Evolutionary conservation across 2,888 invertebrate species (phyloP).

Genomic region (Heliconius charithonia): DNA sequence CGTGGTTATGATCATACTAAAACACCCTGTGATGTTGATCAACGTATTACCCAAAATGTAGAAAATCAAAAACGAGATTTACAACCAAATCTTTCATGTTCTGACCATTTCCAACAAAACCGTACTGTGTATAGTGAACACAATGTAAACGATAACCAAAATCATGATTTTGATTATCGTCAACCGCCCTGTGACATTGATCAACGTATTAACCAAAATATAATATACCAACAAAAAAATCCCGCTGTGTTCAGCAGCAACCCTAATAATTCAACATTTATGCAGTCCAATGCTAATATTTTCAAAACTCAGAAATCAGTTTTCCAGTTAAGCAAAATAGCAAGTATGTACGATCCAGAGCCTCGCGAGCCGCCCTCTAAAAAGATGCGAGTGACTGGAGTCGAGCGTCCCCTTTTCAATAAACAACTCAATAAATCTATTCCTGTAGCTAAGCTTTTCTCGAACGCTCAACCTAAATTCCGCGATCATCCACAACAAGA

Average conservation of each 20-base stretch:
- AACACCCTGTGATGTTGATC: background rate
- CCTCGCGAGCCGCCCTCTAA: background rate
- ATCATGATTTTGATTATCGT: constrained; percentile 3
- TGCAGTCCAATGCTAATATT: constrained; percentile 22
- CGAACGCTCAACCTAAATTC: background rate
- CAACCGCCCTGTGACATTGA: background rate
- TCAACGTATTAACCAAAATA: constrained; percentile 2
- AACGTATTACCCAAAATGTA: background rate
- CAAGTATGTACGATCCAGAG: background rate
- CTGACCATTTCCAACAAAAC: constrained; percentile 8
- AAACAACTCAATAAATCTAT: background rate
- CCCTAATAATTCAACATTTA: constrained; percentile 36
- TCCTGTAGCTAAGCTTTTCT: background rate
- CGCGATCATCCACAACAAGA: background rate
- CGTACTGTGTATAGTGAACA: constrained; percentile 11
- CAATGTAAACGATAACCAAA: background rate
- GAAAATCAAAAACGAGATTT: background rate
- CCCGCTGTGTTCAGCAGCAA: constrained; percentile 27
- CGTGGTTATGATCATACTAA: background rate
- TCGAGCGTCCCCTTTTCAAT: background rate
- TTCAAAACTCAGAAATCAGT: constrained; percentile 21
- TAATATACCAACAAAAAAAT: background rate
- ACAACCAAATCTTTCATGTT: background rate
- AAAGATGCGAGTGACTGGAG: background rate
- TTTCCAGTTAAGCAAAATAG: background rate